These are phyloP conservation scores for Ancistrus triradiatus DNA, from an alignment of 2,113 vertebrate species.

Conservation along the genomic window DNA sequence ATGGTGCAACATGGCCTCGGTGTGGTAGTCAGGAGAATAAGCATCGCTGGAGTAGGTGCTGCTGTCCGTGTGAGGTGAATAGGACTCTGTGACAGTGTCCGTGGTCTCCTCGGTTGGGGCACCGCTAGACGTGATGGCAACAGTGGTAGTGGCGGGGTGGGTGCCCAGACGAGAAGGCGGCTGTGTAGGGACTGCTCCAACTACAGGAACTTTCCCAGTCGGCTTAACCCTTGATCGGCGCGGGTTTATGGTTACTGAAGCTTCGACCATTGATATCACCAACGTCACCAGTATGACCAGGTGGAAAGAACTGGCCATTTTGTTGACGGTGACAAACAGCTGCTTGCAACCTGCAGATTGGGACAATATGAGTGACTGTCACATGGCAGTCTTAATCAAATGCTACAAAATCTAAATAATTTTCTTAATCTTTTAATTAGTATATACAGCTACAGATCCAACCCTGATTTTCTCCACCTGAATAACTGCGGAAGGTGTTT, in stretches of 20 bases:
- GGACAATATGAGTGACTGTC: too few relatives aligned
- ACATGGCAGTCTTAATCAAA: too few relatives aligned
- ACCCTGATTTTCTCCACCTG: too few relatives aligned
- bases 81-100: constrained; percentile 58
- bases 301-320: constrained; percentile 43
- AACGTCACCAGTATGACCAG: constrained; percentile 53
- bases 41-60: constrained; percentile 45
- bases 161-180: constrained; percentile 22
- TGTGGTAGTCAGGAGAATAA: constrained; percentile 59
- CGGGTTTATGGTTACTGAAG: constrained; percentile 67
- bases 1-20: constrained; percentile 62
- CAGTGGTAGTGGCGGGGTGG: constrained; percentile 50
- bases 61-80: constrained; percentile 57
- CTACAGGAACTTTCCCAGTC: constrained; percentile 71
- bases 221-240: constrained; percentile 64
- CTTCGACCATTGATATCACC: constrained; percentile 37
- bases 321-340: not conserved
- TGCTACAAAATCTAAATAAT: too few relatives aligned
- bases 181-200: constrained; percentile 34
- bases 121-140: constrained; percentile 41
- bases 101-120: constrained; percentile 53
- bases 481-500: too few relatives aligned
- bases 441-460: too few relatives aligned
- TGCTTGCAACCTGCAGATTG: not conserved
- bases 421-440: too few relatives aligned